Percentiles rank a stretch among this genome's conserved stretches.
These are phyloP conservation scores for Burhinus bistriatus DNA, from an alignment of 2,113 vertebrate genomes.

Conservation along the genomic window DNA sequence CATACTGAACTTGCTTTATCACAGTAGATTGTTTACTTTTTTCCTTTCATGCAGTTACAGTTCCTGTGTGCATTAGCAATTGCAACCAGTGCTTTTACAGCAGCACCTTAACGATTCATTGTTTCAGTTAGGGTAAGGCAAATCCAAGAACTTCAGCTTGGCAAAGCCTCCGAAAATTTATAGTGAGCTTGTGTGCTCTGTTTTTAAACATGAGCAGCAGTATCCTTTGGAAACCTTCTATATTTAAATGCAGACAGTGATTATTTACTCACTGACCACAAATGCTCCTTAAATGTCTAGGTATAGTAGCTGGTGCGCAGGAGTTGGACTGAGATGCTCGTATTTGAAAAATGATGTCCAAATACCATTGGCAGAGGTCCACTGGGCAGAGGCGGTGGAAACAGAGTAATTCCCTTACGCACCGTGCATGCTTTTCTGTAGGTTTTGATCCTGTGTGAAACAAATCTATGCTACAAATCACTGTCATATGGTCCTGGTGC, in stretches of 20 bases:
- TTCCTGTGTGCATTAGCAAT: not conserved
- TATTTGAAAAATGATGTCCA: not conserved
- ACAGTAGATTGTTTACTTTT: not conserved
- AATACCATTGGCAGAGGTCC: not conserved
- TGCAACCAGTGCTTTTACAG: not conserved
- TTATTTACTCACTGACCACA: conserved; percentile 12
- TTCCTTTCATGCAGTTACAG: not conserved
- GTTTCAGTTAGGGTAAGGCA: not conserved
- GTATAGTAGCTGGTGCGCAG: not conserved
- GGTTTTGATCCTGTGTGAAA: not conserved
- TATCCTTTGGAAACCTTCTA: not conserved
- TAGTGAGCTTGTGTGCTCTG: not conserved
- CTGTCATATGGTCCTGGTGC: not conserved
- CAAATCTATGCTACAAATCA: not conserved
- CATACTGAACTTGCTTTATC: not conserved
- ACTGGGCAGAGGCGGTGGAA: not conserved
- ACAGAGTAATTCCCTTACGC: not conserved
- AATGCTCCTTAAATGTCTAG: not conserved
- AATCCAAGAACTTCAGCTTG: not conserved
- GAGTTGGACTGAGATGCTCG: not conserved
- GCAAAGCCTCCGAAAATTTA: not conserved
- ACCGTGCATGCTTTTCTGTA: not conserved
- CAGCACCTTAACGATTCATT: not conserved
- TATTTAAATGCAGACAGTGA: not conserved
- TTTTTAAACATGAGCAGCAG: not conserved